Base-by-base conservation (phyloP, 2,113 vertebrate species). In the Limnothrissa miodon region DNA sequence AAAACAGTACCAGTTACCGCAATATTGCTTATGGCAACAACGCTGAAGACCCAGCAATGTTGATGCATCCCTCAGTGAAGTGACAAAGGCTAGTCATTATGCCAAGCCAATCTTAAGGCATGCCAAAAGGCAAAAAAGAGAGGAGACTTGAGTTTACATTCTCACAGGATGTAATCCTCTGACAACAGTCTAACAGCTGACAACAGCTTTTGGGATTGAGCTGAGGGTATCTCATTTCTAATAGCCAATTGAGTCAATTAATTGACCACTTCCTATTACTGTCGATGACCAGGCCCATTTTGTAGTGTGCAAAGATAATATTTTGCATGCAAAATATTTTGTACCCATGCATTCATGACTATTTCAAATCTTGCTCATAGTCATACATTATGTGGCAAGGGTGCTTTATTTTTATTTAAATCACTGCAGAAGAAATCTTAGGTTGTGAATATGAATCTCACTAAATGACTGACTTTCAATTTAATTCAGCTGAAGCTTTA, bases 1-100 rank as follows among this genome's bases (percentile, higher is more conserved):
- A 74, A 84, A 79, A 79, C 66, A 45, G 45, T 23, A 45, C 23
- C 39, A 48, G 44, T 79, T 33, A 56, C 46, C 46, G 48, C 11
- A 62, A 81, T 39, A 59, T 70, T 29, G 29, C n/a, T 13, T 70
- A 15, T 70, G 62, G 62, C 29, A 70, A 17, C 19, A 53, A 23
- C 4, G 23, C 21, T 53, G 51, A 53, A 19, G 62, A 70, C 62
- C 62, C 62, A 70, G 13, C 3, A 70, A 36, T 70, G 29, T 36
- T 70, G 62, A 70, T 70, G 29, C 29, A 70, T 29, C 17, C 62
- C 36, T 62, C 59, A n/a, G 7, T 23, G n/a, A 62, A 10, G n/a
- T 9, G 59, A 62, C 53, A 59, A 7, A 62, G 59, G 29, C n/a
- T 29, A n/a, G 25, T 10, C n/a, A n/a, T n/a, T n/a, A n/a, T n/a